phyloP scores from a whole-genome alignment of 2,113 vertebrate genomes.

The Grammatotria lemairii region DNA sequence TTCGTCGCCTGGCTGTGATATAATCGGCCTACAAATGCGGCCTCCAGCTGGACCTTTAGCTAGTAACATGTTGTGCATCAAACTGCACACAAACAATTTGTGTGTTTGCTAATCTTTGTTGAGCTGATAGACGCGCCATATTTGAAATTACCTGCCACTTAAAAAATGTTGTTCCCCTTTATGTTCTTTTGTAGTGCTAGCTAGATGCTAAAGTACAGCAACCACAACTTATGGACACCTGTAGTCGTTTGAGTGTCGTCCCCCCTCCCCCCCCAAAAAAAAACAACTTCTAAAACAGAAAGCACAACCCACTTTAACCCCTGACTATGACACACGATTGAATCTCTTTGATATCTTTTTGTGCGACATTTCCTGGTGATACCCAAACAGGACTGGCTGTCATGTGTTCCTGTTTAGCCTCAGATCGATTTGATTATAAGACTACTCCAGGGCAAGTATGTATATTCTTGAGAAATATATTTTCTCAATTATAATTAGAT shows the following conservation, averaged over 20 bases:
- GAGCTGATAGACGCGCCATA: too few relatives aligned
- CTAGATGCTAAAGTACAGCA: too few relatives aligned
- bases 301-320: not conserved
- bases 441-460: not conserved
- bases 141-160: too few relatives aligned
- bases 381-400: not conserved
- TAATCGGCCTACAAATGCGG: not conserved
- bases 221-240: too few relatives aligned
- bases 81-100: too few relatives aligned
- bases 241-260: too few relatives aligned
- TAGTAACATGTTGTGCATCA: too few relatives aligned
- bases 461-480: not conserved
- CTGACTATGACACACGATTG: not conserved
- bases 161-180: too few relatives aligned
- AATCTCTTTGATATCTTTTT: not conserved
- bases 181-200: too few relatives aligned
- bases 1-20: not conserved
- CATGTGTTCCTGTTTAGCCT: not conserved
- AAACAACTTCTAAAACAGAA: not conserved
- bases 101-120: too few relatives aligned
- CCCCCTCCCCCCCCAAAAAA: not conserved
- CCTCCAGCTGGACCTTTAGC: not conserved
- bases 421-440: not conserved
- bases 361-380: not conserved
- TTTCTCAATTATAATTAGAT: not conserved